phyloP scores from a whole-genome alignment of 2,888 invertebrate genomes.

The Pinctada fucata region DNA sequence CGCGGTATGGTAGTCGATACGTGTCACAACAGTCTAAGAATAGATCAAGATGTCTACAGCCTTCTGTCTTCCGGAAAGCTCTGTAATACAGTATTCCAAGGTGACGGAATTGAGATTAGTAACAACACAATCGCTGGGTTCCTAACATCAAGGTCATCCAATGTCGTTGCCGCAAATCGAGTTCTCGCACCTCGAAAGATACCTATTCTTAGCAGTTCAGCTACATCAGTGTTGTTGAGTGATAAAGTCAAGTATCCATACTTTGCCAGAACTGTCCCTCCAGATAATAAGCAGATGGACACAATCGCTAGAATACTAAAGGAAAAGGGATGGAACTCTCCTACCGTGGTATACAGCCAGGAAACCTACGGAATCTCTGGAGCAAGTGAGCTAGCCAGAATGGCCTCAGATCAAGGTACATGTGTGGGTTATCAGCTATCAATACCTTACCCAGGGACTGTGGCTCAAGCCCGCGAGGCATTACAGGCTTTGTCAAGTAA shows the following conservation, averaged over 20 bases:
- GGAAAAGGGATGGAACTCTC: conserved; percentile 74
- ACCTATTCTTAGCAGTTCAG: conserved; percentile 77
- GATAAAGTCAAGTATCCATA: conserved; percentile 56
- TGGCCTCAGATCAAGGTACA: conserved; percentile 42
- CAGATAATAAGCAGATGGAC: conserved; percentile 58
- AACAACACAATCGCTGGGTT: conserved; percentile 67
- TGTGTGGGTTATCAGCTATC: conserved; percentile 52
- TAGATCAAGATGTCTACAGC: conserved; percentile 70
- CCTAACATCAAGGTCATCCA: conserved; percentile 63
- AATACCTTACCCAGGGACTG: conserved; percentile 41
- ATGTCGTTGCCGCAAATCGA: conserved; percentile 71
- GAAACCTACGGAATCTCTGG: conserved; percentile 51
- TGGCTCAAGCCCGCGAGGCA: conserved; percentile 45
- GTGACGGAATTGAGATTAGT: conserved; percentile 48
- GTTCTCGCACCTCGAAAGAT: conserved; percentile 79
- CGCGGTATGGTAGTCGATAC: conserved; percentile 67
- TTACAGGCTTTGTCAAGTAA: conserved; percentile 45
- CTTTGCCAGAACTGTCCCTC: conserved; percentile 67
- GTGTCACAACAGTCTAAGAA: conserved; percentile 63
- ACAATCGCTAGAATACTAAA: conserved; percentile 72
- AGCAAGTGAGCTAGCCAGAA: conserved; percentile 30
- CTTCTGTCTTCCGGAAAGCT: conserved; percentile 71
- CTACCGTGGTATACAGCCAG: conserved; percentile 70
- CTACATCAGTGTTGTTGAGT: conserved; percentile 56
- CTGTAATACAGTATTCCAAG: conserved; percentile 61